These are phyloP conservation scores for Paedocypris sp. DNA, from an alignment of 2,113 vertebrate species.

Conservation along the genomic window DNA sequence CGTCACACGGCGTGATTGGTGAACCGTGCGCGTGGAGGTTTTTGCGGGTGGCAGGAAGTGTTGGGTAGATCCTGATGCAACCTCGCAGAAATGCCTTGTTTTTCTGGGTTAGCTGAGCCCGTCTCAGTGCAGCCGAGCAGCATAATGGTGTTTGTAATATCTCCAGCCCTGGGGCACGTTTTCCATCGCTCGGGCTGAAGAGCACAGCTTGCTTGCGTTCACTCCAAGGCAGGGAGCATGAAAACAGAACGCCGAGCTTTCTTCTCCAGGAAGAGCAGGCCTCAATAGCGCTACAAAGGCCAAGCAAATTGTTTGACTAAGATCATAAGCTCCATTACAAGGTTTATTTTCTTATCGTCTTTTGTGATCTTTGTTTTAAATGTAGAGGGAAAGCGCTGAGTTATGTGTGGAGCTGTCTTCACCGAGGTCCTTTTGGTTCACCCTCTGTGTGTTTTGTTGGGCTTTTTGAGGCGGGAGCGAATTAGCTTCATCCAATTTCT, in stretches of 20 bases:
- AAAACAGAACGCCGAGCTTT: background rate
- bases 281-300: background rate
- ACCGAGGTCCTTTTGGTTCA: too few relatives aligned
- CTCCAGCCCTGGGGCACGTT: background rate
- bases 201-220: background rate
- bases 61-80: constrained; percentile 32
- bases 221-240: background rate
- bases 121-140: constrained; percentile 5
- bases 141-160: constrained; percentile 16
- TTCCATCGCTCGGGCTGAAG: background rate
- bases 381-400: too few relatives aligned
- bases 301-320: background rate
- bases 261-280: background rate
- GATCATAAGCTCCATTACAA: background rate
- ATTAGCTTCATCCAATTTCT: too few relatives aligned
- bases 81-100: constrained; percentile 23
- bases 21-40: background rate
- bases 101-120: constrained; percentile 20
- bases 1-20: too few relatives aligned
- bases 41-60: constrained; percentile 19
- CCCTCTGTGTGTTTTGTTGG: too few relatives aligned
- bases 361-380: background rate
- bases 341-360: background rate
- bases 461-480: too few relatives aligned
- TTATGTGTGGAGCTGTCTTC: too few relatives aligned